These are phyloP conservation scores for Hyphantria cunea DNA, from an alignment of 1,140 invertebrate genomes.

Conservation along the genomic window DNA sequence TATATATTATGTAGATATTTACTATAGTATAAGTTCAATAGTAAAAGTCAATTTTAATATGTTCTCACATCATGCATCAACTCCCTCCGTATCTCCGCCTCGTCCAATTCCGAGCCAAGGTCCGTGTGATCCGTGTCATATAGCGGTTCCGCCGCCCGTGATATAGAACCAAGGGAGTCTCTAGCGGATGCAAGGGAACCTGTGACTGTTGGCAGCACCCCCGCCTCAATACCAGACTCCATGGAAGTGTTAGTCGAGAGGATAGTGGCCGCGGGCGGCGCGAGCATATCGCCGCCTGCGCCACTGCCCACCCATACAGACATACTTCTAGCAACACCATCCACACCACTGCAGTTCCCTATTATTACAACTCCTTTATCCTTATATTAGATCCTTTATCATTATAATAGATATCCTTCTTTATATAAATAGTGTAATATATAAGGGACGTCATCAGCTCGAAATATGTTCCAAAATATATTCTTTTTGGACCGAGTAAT, in stretches of 20 bases:
- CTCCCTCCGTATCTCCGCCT: constrained; percentile 88
- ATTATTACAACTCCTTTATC: constrained; percentile 30
- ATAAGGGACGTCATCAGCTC: not conserved
- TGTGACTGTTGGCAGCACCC: constrained; percentile 85
- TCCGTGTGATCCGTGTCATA: constrained; percentile 90
- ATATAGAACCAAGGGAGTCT: constrained; percentile 83
- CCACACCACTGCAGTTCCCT: constrained; percentile 46
- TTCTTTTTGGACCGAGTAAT: constrained; percentile 44
- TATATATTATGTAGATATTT: too few species aligned
- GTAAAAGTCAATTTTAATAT: not conserved
- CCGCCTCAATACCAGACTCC: constrained; percentile 82
- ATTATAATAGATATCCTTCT: constrained; percentile 2
- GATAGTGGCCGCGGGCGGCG: constrained; percentile 58
- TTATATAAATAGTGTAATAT: not conserved
- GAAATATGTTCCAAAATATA: not conserved
- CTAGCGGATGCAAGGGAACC: constrained; percentile 84
- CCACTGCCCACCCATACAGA: constrained; percentile 76
- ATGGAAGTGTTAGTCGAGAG: constrained; percentile 78
- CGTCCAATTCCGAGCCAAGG: constrained; percentile 88
- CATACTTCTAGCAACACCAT: constrained; percentile 70
- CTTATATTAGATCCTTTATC: not conserved
- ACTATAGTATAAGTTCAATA: not conserved
- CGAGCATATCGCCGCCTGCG: constrained; percentile 55
- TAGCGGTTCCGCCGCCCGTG: constrained; percentile 84
- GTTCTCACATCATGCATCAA: constrained; percentile 87